These are phyloP conservation scores for Stictonetta naevosa DNA, from an alignment of 2,113 vertebrate species.

Conservation along the genomic window DNA sequence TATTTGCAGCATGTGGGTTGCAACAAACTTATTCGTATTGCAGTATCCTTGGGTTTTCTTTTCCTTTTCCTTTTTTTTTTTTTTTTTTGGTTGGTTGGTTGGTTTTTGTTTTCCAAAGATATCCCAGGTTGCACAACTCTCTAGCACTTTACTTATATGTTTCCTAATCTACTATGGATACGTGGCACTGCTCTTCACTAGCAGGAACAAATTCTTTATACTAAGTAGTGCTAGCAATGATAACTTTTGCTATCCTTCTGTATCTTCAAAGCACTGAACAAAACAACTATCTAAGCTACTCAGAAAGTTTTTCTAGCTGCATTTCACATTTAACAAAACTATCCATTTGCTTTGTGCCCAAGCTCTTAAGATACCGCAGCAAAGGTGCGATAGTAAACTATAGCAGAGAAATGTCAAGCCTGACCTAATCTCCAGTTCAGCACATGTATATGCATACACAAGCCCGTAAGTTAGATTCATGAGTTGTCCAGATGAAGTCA, in stretches of 20 bases:
- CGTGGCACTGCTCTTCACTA: background rate
- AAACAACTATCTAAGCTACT: background rate
- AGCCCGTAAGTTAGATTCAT: background rate
- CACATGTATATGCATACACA: accelerated
- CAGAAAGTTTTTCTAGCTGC: background rate
- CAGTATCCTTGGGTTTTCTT: background rate
- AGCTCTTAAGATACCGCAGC: background rate
- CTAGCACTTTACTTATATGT: background rate
- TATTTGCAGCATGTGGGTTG: background rate
- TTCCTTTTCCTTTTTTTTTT: background rate
- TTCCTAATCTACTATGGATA: background rate
- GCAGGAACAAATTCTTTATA: background rate
- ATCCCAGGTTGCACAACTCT: background rate
- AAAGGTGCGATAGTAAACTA: background rate
- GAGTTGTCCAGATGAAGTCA: background rate
- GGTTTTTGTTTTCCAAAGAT: background rate
- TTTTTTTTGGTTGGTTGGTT: too few species aligned
- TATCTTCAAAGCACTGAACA: background rate
- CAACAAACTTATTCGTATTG: background rate
- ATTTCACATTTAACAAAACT: background rate
- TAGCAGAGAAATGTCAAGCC: background rate
- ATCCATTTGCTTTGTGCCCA: background rate
- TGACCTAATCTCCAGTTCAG: background rate
- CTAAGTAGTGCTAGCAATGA: background rate
- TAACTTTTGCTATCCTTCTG: background rate